phyloP scores from a whole-genome alignment of 2,888 invertebrate species.

The Adelognathus sp. region DNA sequence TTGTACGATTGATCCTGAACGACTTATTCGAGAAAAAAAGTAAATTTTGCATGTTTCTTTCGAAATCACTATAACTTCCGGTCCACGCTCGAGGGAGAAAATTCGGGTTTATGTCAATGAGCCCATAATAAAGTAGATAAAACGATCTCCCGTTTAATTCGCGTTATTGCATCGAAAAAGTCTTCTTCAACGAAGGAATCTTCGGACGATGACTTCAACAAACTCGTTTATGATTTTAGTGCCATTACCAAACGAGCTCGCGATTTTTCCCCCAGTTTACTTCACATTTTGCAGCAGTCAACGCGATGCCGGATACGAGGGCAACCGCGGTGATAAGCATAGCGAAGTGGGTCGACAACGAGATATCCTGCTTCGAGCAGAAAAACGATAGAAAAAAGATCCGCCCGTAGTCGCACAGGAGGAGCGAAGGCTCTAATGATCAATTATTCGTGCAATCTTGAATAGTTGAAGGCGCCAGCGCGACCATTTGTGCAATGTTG shows the following conservation, averaged over 20 bases:
- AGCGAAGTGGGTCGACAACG: background rate
- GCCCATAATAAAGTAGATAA: too few species aligned
- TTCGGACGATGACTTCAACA: too few species aligned
- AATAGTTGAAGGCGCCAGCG: slow-evolving; percentile 36
- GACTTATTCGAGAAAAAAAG: too few species aligned
- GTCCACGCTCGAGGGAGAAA: too few species aligned
- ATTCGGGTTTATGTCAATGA: too few species aligned
- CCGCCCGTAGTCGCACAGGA: background rate
- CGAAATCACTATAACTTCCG: too few species aligned
- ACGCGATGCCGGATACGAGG: background rate
- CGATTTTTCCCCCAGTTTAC: background rate
- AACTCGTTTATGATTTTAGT: slow-evolving; percentile 41
- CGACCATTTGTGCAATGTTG: background rate
- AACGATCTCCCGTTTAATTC: too few species aligned
- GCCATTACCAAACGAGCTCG: slow-evolving; percentile 22
- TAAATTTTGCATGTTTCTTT: too few species aligned
- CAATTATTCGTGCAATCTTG: slow-evolving; percentile 48
- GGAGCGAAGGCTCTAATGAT: slow-evolving; percentile 13
- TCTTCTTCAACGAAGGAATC: slow-evolving; percentile 17
- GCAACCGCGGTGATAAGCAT: background rate
- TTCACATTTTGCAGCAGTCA: slow-evolving; percentile 3
- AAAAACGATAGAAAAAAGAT: slow-evolving; percentile 14
- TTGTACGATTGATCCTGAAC: too few species aligned
- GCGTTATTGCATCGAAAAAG: too few species aligned
- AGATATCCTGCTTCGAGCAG: slow-evolving; percentile 1